Conservation (phyloP, 2,113 vertebrate genomes). For the Spilogale gracilis region DNA sequence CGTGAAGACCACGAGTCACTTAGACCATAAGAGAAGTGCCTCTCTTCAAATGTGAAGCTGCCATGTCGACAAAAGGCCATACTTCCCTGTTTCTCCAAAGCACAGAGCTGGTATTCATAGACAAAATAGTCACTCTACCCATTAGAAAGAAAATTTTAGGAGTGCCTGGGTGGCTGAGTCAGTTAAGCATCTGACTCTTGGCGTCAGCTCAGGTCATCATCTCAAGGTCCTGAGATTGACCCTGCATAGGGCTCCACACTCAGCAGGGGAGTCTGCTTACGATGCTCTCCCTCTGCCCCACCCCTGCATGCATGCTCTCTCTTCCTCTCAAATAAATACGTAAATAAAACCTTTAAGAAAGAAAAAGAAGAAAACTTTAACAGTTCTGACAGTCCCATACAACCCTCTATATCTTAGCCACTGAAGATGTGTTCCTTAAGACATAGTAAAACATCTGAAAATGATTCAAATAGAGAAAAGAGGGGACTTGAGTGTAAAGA, state of each 20-base stretch:
- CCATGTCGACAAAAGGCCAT: background rate
- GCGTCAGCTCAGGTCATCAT: background rate
- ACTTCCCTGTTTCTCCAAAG: background rate
- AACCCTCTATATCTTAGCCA: background rate
- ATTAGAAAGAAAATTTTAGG: background rate
- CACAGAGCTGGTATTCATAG: background rate
- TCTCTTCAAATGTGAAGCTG: background rate
- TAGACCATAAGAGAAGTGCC: background rate
- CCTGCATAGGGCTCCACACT: background rate
- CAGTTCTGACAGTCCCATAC: background rate
- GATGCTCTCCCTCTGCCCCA: background rate
- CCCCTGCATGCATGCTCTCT: background rate
- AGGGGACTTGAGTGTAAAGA: background rate
- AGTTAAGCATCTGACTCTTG: background rate
- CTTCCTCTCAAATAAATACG: background rate
- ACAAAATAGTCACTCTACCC: background rate
- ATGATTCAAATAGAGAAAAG: background rate
- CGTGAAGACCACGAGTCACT: accelerated
- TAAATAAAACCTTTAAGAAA: background rate
- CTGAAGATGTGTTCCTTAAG: background rate
- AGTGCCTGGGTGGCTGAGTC: background rate
- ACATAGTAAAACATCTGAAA: background rate
- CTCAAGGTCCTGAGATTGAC: background rate
- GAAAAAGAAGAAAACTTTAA: background rate
- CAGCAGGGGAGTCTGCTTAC: background rate